A percentile compares a stretch with the other conserved stretches of the same genome.
Evolutionary conservation across 2,888 invertebrate species (phyloP).

Genomic region (Blera fallax): DNA sequence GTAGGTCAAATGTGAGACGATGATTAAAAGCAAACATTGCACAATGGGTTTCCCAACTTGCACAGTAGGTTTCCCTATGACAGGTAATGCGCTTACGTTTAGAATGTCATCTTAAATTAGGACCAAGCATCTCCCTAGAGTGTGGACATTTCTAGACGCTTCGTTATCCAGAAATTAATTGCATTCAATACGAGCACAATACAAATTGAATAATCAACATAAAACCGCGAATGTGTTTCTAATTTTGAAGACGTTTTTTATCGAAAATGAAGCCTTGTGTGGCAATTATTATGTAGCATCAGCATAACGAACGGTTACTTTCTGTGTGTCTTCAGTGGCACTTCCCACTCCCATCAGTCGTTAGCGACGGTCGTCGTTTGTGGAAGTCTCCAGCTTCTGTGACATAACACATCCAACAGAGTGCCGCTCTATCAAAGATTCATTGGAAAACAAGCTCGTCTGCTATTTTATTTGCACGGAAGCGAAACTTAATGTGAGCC

Average conservation of each 20-base stretch:
- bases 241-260: constrained; percentile 30
- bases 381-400: constrained; percentile 21
- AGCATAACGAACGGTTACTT: constrained; percentile 24
- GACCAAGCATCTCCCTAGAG: not conserved
- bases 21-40: not conserved
- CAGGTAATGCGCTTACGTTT: not conserved
- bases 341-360: constrained; percentile 48
- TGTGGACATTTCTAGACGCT: not conserved
- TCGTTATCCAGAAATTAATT: constrained; percentile 25
- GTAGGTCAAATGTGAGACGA: not conserved
- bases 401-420: constrained; percentile 51
- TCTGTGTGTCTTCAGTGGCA: constrained; percentile 7
- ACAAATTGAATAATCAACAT: constrained; percentile 20
- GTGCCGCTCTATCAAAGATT: constrained; percentile 38
- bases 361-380: not conserved
- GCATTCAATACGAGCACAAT: not conserved
- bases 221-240: constrained; percentile 37
- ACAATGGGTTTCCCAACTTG: not conserved
- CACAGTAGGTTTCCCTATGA: not conserved
- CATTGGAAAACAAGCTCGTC: constrained; percentile 55
- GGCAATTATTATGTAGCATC: constrained; percentile 43
- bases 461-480: constrained; percentile 69
- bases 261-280: not conserved
- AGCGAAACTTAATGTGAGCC: constrained; percentile 55
- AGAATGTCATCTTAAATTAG: not conserved